Evolutionary conservation across 2,888 invertebrate species (phyloP).

Genomic region (Cephus pygmeus): DNA sequence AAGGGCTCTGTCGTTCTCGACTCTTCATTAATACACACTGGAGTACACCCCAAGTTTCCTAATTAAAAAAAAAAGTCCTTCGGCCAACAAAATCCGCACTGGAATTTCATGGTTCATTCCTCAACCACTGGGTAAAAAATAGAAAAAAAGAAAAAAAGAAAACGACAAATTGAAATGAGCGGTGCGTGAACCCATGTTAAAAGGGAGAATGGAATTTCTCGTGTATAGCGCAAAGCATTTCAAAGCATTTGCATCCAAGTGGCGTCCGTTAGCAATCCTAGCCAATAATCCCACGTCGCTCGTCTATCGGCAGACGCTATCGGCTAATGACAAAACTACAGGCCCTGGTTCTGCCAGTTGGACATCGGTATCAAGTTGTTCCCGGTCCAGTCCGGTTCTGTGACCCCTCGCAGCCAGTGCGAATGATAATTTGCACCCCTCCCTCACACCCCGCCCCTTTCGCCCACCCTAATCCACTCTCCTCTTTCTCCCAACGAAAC

Average conservation of each 20-base stretch:
- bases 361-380: conserved; percentile 63
- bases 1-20: background rate
- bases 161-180: conserved; percentile 3
- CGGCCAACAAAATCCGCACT: background rate
- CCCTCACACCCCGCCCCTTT: conserved; percentile 25
- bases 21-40: background rate
- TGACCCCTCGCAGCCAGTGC: conserved; percentile 54
- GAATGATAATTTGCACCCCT: conserved; percentile 63
- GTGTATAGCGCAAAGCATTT: conserved; percentile 27
- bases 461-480: background rate
- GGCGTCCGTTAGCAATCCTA: conserved; percentile 59
- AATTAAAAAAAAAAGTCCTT: background rate
- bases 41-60: background rate
- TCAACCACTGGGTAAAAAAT: conserved; percentile 1
- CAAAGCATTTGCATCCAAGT: conserved; percentile 62
- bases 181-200: background rate
- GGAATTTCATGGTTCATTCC: conserved; percentile 2
- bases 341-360: conserved; percentile 46
- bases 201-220: background rate
- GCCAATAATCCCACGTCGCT: conserved; percentile 61
- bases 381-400: conserved; percentile 55
- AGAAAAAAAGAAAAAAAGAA: conserved; percentile 3
- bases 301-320: conserved; percentile 61
- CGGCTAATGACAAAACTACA: conserved; percentile 67
- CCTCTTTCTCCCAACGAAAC: conserved; percentile 29